Conservation (phyloP, 2,888 invertebrate genomes). For the Masnerella sp. region DNA sequence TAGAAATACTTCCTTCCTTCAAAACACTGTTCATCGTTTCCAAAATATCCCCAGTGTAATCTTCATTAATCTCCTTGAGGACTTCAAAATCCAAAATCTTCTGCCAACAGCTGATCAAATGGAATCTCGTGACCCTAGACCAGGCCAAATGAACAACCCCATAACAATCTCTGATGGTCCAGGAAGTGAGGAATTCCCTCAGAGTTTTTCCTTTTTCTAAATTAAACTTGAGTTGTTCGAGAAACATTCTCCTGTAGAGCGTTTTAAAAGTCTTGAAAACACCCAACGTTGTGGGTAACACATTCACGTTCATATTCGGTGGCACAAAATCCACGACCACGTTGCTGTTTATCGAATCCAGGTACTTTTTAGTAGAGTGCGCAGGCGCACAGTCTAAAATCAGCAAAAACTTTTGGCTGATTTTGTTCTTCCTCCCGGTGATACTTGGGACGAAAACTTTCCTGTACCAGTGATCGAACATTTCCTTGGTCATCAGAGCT, state of each 20-base stretch:
- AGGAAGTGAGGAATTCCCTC: background rate
- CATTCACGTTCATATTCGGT: background rate
- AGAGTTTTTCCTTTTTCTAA: background rate
- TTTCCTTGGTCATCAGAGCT: conserved; percentile 24
- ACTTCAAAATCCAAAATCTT: conserved; percentile 22
- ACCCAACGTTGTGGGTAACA: background rate
- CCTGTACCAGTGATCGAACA: conserved; percentile 21
- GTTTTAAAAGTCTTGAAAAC: conserved; percentile 1
- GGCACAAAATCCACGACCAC: conserved; percentile 9
- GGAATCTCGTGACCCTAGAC: background rate
- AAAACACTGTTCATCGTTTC: background rate
- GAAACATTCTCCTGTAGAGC: background rate
- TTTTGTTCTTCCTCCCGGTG: background rate
- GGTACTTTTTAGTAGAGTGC: conserved; percentile 7
- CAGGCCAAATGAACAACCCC: background rate
- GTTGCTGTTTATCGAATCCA: background rate
- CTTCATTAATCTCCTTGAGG: background rate
- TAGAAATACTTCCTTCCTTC: background rate
- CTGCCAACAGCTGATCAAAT: conserved; percentile 2
- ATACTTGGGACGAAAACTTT: conserved; percentile 5
- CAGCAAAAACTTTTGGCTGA: background rate
- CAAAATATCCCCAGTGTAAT: background rate
- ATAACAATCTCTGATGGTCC: conserved; percentile 21
- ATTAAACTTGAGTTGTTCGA: background rate
- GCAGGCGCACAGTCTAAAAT: background rate